phyloP scores from a whole-genome alignment of 2,113 vertebrate species.

The Pristiophorus japonicus region DNA sequence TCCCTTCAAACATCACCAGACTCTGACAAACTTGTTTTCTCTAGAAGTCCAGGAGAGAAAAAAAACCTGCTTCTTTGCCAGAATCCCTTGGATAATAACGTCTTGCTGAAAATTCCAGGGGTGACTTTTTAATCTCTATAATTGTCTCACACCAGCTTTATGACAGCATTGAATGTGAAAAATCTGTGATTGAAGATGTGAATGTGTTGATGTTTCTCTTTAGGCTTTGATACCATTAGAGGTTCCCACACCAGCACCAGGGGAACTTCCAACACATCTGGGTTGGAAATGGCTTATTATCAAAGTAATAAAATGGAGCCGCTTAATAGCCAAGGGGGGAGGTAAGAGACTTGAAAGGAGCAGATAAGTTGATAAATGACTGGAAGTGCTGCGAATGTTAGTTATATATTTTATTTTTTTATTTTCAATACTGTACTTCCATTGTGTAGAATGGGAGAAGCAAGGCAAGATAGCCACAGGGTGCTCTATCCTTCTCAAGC shows the following conservation, averaged over 20 bases:
- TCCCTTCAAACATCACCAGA: neutral
- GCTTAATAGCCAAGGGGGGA: neutral
- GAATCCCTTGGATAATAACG: neutral
- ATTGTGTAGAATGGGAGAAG: neutral
- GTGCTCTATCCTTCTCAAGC: neutral
- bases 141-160: slow-evolving; percentile 42
- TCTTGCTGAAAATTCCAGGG: slow-evolving; percentile 22
- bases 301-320: slow-evolving; percentile 43
- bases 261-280: slow-evolving; percentile 47
- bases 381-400: neutral
- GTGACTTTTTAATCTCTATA: slow-evolving; percentile 9
- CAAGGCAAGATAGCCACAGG: neutral
- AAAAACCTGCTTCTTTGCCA: neutral
- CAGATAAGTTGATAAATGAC: neutral
- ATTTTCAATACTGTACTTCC: neutral
- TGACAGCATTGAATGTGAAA: slow-evolving; percentile 41
- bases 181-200: slow-evolving; percentile 47
- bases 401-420: neutral
- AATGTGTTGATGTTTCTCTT: slow-evolving; percentile 41
- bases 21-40: neutral
- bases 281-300: slow-evolving; percentile 48
- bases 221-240: slow-evolving; percentile 26
- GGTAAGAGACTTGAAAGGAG: slow-evolving; percentile 28
- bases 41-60: neutral
- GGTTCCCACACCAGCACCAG: neutral